Evolutionary conservation across 2,888 invertebrate species (phyloP), one percentile per base, ranked within the genome.

Genomic region (Lasioglossum oenotherae): DNA sequence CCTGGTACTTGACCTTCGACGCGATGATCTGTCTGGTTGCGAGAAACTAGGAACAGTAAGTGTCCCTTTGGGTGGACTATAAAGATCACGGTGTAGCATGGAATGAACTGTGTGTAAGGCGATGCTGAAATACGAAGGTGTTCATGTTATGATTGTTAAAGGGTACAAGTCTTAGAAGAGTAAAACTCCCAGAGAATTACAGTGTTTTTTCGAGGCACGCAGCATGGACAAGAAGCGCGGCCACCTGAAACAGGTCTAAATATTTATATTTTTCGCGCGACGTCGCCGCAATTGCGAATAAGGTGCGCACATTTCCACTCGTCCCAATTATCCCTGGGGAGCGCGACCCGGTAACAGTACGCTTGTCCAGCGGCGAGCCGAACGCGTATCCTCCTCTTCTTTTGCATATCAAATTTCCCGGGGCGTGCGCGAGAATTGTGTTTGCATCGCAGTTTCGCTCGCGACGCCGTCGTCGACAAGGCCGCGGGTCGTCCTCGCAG

Each of bases 341-440:
- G 27, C 27, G 60, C 60, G 60, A 60, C 60, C 60, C 27, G 14
- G 27, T 27, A 60, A 60, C 60, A 27, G 60, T 60, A 60, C 60
- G 60, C 60, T 60, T 27, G 60, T 60, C 23, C 69, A 19, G 8
- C 69, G n/a, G 3, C 67, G 31, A 23, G 19, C 74, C 35, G 74
- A 19, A 38, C 67, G 64, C 49, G 60, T 67, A 41, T 53, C 31
- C 19, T 38, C 4, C 69, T 23, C 38, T 81, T 76, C 81, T 81
- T 83, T 71, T 44, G 60, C 82, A 80, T 41, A 82, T 46, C 74
- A 80, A 80, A 72, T 78, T 78, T 19, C 27, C 69, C 27, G n/a
- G 10, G 44, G 19, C 46, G 69, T 77, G 67, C 67, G 35, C 5
- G 75, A 35, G 60, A 81, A 81, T 79, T 72, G 44, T 64, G 60